Evolutionary conservation across 2,888 invertebrate species (phyloP), one percentile per base, ranked within the genome.

Genomic region (Nysson spinosus): DNA sequence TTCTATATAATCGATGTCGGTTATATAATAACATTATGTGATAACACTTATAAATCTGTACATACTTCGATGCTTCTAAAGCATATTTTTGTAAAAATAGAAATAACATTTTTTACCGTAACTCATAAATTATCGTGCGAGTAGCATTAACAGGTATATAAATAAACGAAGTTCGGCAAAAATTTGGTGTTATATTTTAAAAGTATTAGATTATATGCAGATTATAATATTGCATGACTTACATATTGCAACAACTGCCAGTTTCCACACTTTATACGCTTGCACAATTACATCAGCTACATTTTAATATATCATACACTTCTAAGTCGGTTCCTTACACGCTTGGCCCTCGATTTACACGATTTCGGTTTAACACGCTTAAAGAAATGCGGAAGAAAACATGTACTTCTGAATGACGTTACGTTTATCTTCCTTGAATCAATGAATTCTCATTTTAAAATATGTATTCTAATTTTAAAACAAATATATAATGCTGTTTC

Each of bases 201-300:
- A 64, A 35, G 7, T 43, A 40, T 44, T 39, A 30, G 43, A 28
- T 39, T 47, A 39, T 49, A 28, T 51, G 28, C n/a, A n/a, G 47
- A 49, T 46, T 43, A 50, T 19, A 47, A 64, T 57, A 44, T 64
- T 63, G 20, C 12, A 56, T 30, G 43, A 7, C 11, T 56, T 40
- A 47, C 35, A 46, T 44, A 46, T 16, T 32, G 39, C 43, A 44
- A 20, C 28, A 28, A 19, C 34, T 49, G n/a, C n/a, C n/a, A n/a
- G n/a, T 54, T 35, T 14, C 2, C 22, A 35, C 6, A 24, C 12
- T 30, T n/a, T 34, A 55, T 32, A 9, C 5, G 5, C 9, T 37
- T 19, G 4, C 3, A 16, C 14, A 37, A 4, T 37, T 37, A 1
- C 2, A 16, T 6, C 2, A 37, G n/a, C n/a, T n/a, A n/a, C n/a